phyloP scores from a whole-genome alignment of 2,113 vertebrate species.

The Excalfactoria chinensis region DNA sequence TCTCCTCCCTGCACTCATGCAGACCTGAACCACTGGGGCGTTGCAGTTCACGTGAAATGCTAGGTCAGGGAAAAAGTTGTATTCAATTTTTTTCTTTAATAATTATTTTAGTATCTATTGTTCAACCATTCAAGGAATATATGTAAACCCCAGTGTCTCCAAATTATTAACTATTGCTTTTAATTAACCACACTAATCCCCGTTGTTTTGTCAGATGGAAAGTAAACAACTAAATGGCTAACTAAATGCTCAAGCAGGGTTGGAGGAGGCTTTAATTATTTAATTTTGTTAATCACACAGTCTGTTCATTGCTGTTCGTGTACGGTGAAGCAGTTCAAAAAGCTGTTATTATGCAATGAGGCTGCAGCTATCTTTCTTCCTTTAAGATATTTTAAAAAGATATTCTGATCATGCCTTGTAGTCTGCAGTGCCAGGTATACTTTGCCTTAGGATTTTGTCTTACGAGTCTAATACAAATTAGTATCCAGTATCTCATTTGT shows the following conservation, averaged over 20 bases:
- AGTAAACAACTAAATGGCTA: slow-evolving; percentile 43
- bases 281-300: slow-evolving; percentile 23
- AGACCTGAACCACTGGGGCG: not conserved
- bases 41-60: rapidly evolving
- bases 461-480: not conserved
- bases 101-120: not conserved
- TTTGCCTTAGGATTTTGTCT: not conserved
- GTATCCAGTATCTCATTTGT: not conserved
- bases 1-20: not conserved
- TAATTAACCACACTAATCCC: not conserved
- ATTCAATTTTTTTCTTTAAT: rapidly evolving
- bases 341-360: not conserved
- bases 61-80: not conserved
- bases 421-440: not conserved
- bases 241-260: not conserved
- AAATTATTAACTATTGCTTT: not conserved
- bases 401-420: not conserved
- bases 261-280: slow-evolving; percentile 26
- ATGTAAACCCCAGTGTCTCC: not conserved
- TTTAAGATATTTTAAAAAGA: not conserved
- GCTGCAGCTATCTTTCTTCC: not conserved
- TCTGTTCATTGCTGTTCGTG: not conserved
- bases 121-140: not conserved
- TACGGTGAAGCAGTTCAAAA: not conserved
- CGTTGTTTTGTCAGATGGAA: not conserved